Conservation (phyloP, 2,797 vertebrate species). For the Leptoclinus maculatus region DNA sequence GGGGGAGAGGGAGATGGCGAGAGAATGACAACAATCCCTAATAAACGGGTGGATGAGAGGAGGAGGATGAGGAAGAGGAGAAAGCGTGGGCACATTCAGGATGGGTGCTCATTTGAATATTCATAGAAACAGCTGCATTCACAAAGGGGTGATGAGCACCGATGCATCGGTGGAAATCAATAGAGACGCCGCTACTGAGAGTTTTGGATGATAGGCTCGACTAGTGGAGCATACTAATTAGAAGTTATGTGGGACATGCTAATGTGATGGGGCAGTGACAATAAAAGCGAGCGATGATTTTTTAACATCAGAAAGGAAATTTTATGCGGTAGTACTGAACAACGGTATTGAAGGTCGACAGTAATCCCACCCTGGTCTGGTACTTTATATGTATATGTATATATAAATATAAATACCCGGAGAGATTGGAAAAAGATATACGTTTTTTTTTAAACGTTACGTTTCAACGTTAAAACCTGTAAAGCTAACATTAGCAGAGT, state of each 20-base stretch:
- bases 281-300: conserved; percentile 9
- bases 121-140: conserved; percentile 67
- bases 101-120: conserved; percentile 68
- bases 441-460: too few relatives aligned
- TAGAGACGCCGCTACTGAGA: conserved; percentile 6
- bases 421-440: too few relatives aligned
- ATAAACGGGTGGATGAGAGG: conserved; percentile 40
- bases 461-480: too few relatives aligned
- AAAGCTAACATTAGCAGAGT: too few relatives aligned
- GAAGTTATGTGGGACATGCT: conserved; percentile 41
- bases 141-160: conserved; percentile 44
- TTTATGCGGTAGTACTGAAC: neutral
- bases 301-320: conserved; percentile 6
- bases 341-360: neutral
- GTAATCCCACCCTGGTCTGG: neutral
- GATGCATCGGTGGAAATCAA: conserved; percentile 36
- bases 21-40: conserved; percentile 55
- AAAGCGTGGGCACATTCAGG: conserved; percentile 53
- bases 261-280: conserved; percentile 4
- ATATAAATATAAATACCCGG: too few relatives aligned
- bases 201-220: conserved; percentile 19
- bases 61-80: conserved; percentile 7
- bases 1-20: conserved; percentile 26
- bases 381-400: too few relatives aligned
- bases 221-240: conserved; percentile 46